phyloP scores from a whole-genome alignment of 2,113 vertebrate species.

The Theristicus caerulescens region DNA sequence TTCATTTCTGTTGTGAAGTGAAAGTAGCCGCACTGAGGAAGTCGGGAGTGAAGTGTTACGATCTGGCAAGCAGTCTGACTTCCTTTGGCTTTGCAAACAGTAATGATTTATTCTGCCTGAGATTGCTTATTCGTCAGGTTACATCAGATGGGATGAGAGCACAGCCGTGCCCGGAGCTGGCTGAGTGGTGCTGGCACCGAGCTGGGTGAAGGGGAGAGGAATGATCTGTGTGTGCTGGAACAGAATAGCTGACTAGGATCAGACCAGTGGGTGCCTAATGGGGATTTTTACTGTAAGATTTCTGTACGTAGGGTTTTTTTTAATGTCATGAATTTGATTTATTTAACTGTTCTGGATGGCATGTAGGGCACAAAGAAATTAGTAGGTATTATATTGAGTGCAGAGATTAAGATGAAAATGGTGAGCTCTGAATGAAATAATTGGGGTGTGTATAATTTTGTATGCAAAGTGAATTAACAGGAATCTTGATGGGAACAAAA shows the following conservation, averaged over 20 bases:
- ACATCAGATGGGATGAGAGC: background rate
- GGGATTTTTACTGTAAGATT: background rate
- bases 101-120: background rate
- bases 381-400: background rate
- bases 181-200: fast-evolving
- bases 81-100: background rate
- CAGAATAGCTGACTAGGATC: background rate
- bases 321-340: background rate
- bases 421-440: background rate
- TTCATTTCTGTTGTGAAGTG: background rate
- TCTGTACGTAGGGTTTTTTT: fast-evolving
- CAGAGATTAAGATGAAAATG: background rate
- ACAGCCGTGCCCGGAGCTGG: background rate
- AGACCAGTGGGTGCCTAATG: background rate
- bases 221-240: background rate
- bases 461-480: background rate
- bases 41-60: fast-evolving
- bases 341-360: background rate
- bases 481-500: background rate
- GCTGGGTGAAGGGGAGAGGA: background rate
- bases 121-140: background rate
- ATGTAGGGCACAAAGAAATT: background rate
- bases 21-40: background rate
- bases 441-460: background rate
- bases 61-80: background rate